Evolutionary conservation across 2,113 vertebrate species (phyloP).

Genomic region (Arothron firmamentum): DNA sequence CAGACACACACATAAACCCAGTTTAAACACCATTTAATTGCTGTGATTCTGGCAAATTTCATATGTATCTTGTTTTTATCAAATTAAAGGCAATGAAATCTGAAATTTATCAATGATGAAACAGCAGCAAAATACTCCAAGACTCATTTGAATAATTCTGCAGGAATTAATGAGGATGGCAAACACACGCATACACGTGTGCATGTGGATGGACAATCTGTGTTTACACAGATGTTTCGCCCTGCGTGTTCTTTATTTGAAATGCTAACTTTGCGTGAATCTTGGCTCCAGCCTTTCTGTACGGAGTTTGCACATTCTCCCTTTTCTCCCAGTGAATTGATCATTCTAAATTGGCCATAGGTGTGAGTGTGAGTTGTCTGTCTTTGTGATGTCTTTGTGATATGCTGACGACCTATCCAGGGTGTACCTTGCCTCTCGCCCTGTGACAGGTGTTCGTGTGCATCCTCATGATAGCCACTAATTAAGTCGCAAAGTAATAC

Average conservation of each 20-base stretch:
- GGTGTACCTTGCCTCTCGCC: no score
- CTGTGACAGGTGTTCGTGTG: conserved; percentile 13
- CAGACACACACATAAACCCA: conserved; percentile 18
- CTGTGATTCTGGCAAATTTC: conserved; percentile 35
- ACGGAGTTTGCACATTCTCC: no score
- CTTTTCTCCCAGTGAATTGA: no score
- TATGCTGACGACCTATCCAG: no score
- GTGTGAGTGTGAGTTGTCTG: no score
- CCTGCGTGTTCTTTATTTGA: conserved; percentile 35
- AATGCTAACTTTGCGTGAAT: conserved; percentile 47
- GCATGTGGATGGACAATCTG: conserved; percentile 1
- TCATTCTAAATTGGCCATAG: no score
- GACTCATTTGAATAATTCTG: conserved; percentile 44
- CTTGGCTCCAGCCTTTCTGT: no score
- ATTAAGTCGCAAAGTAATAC: conserved; percentile 69
- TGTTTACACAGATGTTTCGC: background rate
- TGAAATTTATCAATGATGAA: conserved; percentile 48
- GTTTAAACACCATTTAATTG: conserved; percentile 36
- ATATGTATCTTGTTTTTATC: conserved; percentile 33
- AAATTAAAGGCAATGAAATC: conserved; percentile 50
- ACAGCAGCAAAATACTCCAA: conserved; percentile 37
- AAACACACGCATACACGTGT: background rate
- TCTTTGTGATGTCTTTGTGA: no score
- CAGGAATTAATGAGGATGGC: conserved; percentile 33
- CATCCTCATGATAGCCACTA: conserved; percentile 59